Evolutionary conservation across 2,113 vertebrate species (phyloP).

Genomic region (Bujurquina vittata): DNA sequence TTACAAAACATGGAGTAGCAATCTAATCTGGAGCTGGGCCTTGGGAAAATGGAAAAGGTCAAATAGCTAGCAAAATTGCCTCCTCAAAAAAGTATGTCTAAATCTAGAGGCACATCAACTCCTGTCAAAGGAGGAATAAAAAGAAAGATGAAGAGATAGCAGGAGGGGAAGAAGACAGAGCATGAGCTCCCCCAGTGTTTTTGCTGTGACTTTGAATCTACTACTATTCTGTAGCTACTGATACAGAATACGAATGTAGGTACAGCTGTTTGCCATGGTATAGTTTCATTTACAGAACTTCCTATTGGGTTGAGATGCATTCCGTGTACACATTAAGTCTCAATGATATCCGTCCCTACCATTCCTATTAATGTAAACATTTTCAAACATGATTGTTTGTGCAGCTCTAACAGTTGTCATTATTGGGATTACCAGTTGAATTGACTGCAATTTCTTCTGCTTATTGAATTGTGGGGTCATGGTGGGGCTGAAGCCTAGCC

Average conservation of each 20-base stretch:
- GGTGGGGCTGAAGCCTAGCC: background rate
- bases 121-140: conserved; percentile 68
- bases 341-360: background rate
- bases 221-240: conserved; percentile 5
- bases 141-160: conserved; percentile 65
- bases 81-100: conserved; percentile 80
- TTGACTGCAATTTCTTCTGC: background rate
- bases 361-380: background rate
- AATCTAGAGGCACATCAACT: conserved; percentile 79
- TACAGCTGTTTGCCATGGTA: background rate
- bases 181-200: conserved; percentile 59
- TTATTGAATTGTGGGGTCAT: background rate
- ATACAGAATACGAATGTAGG: conserved; percentile 12
- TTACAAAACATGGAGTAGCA: conserved; percentile 79
- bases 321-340: background rate
- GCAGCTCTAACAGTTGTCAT: background rate
- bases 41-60: conserved; percentile 85
- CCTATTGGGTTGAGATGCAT: background rate
- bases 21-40: conserved; percentile 81
- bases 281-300: background rate
- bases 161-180: conserved; percentile 40
- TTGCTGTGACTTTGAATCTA: conserved; percentile 16
- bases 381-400: background rate
- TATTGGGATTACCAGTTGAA: background rate
- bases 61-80: conserved; percentile 81